Percentiles rank a stretch among this genome's conserved stretches.
Conservation (phyloP, 2,113 vertebrate genomes). For the Spheniscus mendiculus region DNA sequence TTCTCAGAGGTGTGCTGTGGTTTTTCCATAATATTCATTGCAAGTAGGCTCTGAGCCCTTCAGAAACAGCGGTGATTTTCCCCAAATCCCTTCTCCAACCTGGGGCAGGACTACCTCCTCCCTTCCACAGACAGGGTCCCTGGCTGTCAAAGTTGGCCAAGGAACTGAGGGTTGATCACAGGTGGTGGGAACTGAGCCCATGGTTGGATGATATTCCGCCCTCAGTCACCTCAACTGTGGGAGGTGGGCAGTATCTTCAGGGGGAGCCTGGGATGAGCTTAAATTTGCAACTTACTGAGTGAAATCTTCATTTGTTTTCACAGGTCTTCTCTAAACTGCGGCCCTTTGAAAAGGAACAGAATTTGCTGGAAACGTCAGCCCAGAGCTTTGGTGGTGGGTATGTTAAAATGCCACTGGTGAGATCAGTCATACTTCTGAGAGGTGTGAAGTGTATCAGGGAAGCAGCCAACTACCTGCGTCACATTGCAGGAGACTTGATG, state of each 20-base stretch:
- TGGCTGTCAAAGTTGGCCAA: not conserved
- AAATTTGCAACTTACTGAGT: not conserved
- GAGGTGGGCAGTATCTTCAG: not conserved
- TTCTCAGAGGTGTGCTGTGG: not conserved
- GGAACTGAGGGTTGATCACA: not conserved
- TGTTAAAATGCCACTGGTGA: conserved; percentile 57
- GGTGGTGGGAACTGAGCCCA: not conserved
- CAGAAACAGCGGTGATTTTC: not conserved
- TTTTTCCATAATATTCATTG: not conserved
- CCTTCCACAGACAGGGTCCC: not conserved
- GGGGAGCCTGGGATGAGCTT: not conserved
- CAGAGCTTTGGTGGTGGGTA: conserved; percentile 11
- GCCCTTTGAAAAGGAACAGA: not conserved
- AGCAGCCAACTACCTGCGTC: conserved; percentile 61
- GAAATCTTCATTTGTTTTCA: not conserved
- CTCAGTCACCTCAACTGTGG: not conserved
- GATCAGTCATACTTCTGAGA: conserved; percentile 37
- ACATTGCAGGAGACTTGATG: not conserved
- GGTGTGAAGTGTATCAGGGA: conserved; percentile 46
- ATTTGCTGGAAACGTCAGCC: conserved; percentile 39
- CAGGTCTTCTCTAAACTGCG: not conserved
- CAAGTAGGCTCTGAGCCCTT: not conserved
- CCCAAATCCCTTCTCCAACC: not conserved
- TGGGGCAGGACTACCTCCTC: not conserved
- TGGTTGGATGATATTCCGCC: not conserved